Evolutionary conservation across 2,113 vertebrate species (phyloP).

Genomic region (Todiramphus chloris): DNA sequence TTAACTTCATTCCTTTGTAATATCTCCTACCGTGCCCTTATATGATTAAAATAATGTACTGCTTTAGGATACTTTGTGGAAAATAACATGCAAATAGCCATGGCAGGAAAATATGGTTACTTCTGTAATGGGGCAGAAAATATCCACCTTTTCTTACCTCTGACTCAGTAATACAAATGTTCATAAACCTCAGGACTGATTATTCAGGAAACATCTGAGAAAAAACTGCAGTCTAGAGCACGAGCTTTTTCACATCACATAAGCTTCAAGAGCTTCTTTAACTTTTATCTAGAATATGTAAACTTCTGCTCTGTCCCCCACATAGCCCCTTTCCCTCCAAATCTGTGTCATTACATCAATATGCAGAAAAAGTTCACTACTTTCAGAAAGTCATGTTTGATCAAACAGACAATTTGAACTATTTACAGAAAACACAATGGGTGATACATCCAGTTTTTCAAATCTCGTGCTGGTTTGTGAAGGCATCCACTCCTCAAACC

Average conservation of each 20-base stretch:
- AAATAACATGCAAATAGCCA: not conserved
- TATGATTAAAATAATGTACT: not conserved
- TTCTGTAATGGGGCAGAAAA: not conserved
- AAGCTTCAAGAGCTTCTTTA: not conserved
- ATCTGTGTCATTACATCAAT: not conserved
- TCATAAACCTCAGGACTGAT: not conserved
- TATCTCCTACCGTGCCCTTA: not conserved
- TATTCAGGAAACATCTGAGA: not conserved
- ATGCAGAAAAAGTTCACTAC: not conserved
- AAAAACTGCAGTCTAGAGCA: not conserved
- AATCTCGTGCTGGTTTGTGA: not conserved
- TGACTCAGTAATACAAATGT: not conserved
- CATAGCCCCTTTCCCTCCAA: rapidly evolving
- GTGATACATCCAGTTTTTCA: not conserved
- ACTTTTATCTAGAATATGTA: not conserved
- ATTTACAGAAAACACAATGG: not conserved
- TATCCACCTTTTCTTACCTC: not conserved
- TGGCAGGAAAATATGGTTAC: not conserved
- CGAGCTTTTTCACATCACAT: not conserved
- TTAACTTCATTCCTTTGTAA: not conserved
- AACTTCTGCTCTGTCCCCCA: not conserved
- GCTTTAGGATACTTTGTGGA: not conserved
- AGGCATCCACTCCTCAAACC: not conserved
- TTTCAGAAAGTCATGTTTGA: not conserved
- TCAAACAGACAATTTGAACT: not conserved